Base-by-base conservation (phyloP, 1,140 invertebrate genomes). In the Cotesia typhae region DNA sequence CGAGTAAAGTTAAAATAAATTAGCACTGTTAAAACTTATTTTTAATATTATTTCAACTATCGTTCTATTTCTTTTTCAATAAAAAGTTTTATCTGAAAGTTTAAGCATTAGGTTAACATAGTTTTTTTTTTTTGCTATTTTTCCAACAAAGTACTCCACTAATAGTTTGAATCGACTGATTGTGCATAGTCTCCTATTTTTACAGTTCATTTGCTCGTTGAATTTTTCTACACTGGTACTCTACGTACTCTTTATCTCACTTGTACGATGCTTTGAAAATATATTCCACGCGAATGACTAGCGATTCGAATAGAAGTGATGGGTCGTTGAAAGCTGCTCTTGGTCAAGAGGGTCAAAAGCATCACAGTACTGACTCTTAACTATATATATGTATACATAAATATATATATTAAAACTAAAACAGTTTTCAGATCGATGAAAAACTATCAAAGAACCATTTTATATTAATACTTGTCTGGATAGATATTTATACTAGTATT, bases 241-340 rank as follows among this genome's bases (percentile, higher is more conserved):
- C 53, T 55, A 55, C 51, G 20, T 55, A 51, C 63, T 66, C 70
- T 55, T 66, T 38, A 66, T 71, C 36, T 20, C 66, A 55, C 63
- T 71, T 38, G 14, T 64, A 17, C 60, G 52, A 70, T 52, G 52
- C 63, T 59, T 66, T 61, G 76, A 82, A 82, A 81, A 78, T 77
- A 79, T 75, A 77, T 82, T 82, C 78, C 81, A 73, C 73, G 67
- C 73, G 77, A 79, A 78, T 77, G 78, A 80, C 65, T 81, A 74
- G 75, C 77, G 74, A 82, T 76, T 75, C 80, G 74, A 79, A 75
- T 73, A 47, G 53, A 28, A 59, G 57, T 81, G 81, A 82, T 81
- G 80, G 78, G 60, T 75, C 75, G 74, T 80, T 80, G 77, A 81
- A 79, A 79, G 78, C 79, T 72, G 74, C 68, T 79, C 76, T 75